Conservation (phyloP, 2,797 vertebrate genomes). For the Xiphophorus birchmanni region DNA sequence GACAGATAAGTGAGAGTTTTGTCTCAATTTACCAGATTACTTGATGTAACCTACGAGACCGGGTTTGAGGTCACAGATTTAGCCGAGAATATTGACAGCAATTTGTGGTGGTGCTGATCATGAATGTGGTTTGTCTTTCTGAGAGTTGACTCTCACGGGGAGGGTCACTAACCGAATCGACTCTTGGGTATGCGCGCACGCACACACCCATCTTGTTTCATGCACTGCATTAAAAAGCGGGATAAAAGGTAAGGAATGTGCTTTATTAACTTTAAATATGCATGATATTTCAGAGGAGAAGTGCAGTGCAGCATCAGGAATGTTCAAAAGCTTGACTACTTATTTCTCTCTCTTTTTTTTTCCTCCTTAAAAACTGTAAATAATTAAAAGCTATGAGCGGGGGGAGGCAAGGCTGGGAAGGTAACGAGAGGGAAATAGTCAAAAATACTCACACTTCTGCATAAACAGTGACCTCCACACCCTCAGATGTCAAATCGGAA, state of each 20-base stretch:
- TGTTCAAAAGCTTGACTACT: constrained; percentile 82
- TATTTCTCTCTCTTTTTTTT: constrained; percentile 65
- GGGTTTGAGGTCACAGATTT: constrained; percentile 22
- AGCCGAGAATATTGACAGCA: constrained; percentile 16
- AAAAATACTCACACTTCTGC: constrained; percentile 67
- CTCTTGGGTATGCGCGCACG: constrained; percentile 12
- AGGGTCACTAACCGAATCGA: constrained; percentile 47
- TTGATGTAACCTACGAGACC: constrained; percentile 9
- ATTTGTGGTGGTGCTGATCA: constrained; percentile 30
- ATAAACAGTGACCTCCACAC: constrained; percentile 79
- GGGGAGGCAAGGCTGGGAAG: constrained; percentile 20
- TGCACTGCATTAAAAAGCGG: constrained; percentile 74
- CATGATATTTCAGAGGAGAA: constrained; percentile 83
- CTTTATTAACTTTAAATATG: constrained; percentile 87
- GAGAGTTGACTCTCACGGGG: constrained; percentile 25
- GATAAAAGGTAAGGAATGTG: constrained; percentile 83
- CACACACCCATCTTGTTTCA: constrained; percentile 45
- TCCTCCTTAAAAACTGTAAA: constrained; percentile 71
- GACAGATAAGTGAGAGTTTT: constrained; percentile 18
- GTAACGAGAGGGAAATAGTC: constrained; percentile 49
- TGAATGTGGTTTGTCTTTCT: constrained; percentile 37
- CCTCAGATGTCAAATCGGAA: constrained; percentile 64
- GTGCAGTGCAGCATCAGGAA: constrained; percentile 78
- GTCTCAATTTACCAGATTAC: constrained; percentile 4
- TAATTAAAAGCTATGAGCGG: constrained; percentile 76